Percentiles rank a stretch among this genome's conserved stretches.
phyloP scores from a whole-genome alignment of 1,140 invertebrate species.

The Vanessa tameamea region DNA sequence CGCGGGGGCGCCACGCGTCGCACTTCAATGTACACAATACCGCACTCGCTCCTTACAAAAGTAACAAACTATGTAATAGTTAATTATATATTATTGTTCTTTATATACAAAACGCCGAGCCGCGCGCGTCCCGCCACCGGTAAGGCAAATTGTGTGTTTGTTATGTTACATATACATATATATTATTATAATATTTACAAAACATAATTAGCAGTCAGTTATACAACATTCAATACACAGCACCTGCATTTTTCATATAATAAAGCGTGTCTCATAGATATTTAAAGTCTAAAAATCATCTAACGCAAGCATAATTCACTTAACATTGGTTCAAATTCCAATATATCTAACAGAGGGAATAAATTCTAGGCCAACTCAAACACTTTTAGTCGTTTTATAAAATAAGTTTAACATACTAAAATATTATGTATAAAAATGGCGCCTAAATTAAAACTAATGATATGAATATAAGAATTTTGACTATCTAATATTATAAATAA shows the following conservation, averaged over 20 bases:
- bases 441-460: constrained; percentile 79
- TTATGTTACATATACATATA: constrained; percentile 56
- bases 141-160: constrained; percentile 64
- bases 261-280: constrained; percentile 61
- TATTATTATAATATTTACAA: constrained; percentile 73
- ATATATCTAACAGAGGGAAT: constrained; percentile 58
- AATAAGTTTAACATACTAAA: constrained; percentile 57
- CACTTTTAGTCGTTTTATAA: constrained; percentile 52
- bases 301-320: constrained; percentile 53
- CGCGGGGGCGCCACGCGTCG: constrained; percentile 46
- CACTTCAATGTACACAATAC: constrained; percentile 56
- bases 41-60: constrained; percentile 69
- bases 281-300: constrained; percentile 50
- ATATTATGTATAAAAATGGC: constrained; percentile 59
- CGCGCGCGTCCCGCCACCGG: constrained; percentile 52
- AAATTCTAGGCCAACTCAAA: constrained; percentile 68
- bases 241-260: constrained; percentile 67
- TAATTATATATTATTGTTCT: constrained; percentile 72
- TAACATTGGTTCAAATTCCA: constrained; percentile 47
- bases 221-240: constrained; percentile 57
- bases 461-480: constrained; percentile 79
- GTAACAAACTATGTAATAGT: constrained; percentile 71
- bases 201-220: constrained; percentile 68
- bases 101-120: constrained; percentile 70
- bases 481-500: constrained; percentile 74